Evolutionary conservation across 2,797 vertebrate species (phyloP), one percentile per base, ranked within the genome.

Genomic region (Kryptolebias ocellatus): DNA sequence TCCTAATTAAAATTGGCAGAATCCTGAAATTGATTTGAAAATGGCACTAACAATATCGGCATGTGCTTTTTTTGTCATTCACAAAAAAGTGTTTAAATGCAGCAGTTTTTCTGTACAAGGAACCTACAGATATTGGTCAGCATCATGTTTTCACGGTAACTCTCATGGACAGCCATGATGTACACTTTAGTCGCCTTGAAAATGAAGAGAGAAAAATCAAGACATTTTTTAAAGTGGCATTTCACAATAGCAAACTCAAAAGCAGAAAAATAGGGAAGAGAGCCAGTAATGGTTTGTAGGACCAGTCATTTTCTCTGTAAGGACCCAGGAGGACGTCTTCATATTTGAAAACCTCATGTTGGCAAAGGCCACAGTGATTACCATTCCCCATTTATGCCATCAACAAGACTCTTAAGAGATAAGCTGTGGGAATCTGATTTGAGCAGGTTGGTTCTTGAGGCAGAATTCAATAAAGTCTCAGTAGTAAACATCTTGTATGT

Each of bases 391-490:
- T 86, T 80, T 67, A 34, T 67, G 56, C 57, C 75, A 77, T 80
- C 76, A 85, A 79, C 67, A 51, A 70, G 70, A 64, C 77, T 72
- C 79, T 76, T 42, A 47, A 72, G 37, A 79, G 81, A 85, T 84
- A 87, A 84, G 78, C 77, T 67, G 71, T 8, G 14, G 71, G 70
- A 37, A 86, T 83, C 78, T 68, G 76, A 87, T 85, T 78, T 60
- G 47, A 60, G 61, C 67, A 69, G 45, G 74, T 67, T 5, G 24
- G 50, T 73, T 83, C 71, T 69, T 7, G 46, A 78, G 39, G 72
- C 31, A 17, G 49, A 64, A 85, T 81, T 83, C 79, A 76, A 75
- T 84, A 65, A 76, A 89, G 76, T 84, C 82, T 81, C 82, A 61
- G 66, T 9, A 46, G 80, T 67, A 73, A 79, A 83, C 78, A 64